phyloP scores from a whole-genome alignment of 2,113 vertebrate species.

The Corydoras sp. region DNA sequence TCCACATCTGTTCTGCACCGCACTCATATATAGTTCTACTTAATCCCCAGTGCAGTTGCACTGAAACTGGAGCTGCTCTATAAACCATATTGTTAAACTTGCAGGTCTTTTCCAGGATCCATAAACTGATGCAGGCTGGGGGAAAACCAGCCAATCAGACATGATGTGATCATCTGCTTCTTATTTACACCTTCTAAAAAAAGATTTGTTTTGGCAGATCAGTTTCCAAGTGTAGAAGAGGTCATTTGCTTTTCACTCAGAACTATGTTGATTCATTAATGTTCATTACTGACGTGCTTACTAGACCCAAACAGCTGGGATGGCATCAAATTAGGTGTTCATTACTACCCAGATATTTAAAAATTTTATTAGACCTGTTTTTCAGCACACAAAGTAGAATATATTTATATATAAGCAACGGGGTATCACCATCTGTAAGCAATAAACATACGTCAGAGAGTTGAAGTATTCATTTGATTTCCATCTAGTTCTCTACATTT shows the following conservation, averaged over 20 bases:
- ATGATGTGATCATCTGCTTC: constrained; percentile 48
- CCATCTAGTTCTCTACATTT: too few relatives aligned
- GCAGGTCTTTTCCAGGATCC: constrained; percentile 49
- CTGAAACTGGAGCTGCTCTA: constrained; percentile 50
- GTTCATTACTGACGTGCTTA: too few relatives aligned
- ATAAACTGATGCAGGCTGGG: constrained; percentile 34
- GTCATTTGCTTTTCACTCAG: too few relatives aligned
- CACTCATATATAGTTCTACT: too few relatives aligned
- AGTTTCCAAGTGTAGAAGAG: not conserved
- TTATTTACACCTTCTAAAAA: constrained; percentile 49
- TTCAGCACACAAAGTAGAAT: not conserved
- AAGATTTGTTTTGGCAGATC: constrained; percentile 26
- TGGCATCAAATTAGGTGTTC: too few relatives aligned
- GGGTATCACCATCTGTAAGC: not conserved
- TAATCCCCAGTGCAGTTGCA: constrained; percentile 23
- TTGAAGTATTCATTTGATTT: too few relatives aligned
- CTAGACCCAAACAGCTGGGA: too few relatives aligned
- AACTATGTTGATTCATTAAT: too few relatives aligned
- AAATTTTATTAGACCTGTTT: too few relatives aligned
- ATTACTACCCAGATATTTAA: too few relatives aligned
- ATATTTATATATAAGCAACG: constrained; percentile 17
- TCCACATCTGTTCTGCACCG: constrained; percentile 17
- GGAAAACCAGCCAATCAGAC: constrained; percentile 51
- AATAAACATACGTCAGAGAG: too few relatives aligned
- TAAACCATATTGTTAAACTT: constrained; percentile 49